Conservation (phyloP, 2,113 vertebrate genomes). For the Atherinomorus stipes region DNA sequence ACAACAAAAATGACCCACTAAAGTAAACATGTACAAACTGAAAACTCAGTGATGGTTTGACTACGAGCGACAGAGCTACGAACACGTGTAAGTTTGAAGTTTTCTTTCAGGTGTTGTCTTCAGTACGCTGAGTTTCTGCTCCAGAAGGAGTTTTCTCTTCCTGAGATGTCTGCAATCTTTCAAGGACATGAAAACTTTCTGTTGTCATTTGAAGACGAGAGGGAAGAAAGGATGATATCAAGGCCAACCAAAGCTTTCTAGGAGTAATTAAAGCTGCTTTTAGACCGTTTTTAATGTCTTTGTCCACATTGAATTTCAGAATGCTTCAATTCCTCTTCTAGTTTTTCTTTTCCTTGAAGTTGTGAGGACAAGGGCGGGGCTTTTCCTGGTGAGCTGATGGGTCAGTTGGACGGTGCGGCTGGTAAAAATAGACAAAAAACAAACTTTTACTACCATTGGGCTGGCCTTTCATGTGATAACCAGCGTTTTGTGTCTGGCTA, state of each 20-base stretch:
- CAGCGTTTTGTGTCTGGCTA: too few relatives aligned
- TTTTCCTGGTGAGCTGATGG: too few relatives aligned
- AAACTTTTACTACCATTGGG: too few relatives aligned
- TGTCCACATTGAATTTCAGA: too few relatives aligned
- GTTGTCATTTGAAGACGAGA: background rate
- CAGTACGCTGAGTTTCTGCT: background rate
- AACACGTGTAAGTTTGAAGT: background rate
- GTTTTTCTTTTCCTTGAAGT: too few relatives aligned
- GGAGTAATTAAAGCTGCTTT: too few relatives aligned
- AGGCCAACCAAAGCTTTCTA: constrained; percentile 4
- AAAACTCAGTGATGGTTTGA: constrained; percentile 17
- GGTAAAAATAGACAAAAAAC: too few relatives aligned
- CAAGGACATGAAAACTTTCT: background rate
- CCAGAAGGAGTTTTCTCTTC: background rate
- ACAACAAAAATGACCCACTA: constrained; percentile 54
- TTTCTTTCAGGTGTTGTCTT: background rate
- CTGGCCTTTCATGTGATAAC: too few relatives aligned
- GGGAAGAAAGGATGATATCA: background rate
- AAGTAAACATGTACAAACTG: constrained; percentile 39
- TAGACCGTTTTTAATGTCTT: too few relatives aligned
- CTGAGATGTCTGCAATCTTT: constrained; percentile 25
- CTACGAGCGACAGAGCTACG: constrained; percentile 11
- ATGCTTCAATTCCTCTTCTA: too few relatives aligned
- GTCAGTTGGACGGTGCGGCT: too few relatives aligned
- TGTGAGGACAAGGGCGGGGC: too few relatives aligned